Conservation (phyloP, 1,140 invertebrate genomes). For the Caenorhabditis remanei region DNA sequence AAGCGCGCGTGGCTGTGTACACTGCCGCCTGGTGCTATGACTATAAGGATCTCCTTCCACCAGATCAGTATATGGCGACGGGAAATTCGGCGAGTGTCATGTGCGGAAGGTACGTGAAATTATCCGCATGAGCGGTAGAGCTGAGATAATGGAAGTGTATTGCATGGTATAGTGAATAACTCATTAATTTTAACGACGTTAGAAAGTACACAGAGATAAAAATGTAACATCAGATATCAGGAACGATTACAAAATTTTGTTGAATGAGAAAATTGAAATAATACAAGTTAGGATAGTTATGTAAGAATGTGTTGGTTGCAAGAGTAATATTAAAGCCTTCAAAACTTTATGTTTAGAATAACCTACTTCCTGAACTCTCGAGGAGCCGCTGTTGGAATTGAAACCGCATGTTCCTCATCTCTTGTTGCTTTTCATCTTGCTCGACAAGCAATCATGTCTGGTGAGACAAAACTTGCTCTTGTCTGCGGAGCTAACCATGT, state of each 20-base stretch:
- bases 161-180: background rate
- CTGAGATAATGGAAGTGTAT: background rate
- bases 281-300: no score
- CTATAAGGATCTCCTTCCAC: constrained; percentile 61
- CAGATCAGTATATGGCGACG: constrained; percentile 54
- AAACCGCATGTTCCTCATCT: constrained; percentile 94
- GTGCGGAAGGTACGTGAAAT: constrained; percentile 20
- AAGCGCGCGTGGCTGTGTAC: constrained; percentile 36
- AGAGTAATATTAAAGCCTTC: background rate
- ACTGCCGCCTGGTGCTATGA: constrained; percentile 64
- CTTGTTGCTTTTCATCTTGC: constrained; percentile 84
- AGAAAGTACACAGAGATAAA: no score
- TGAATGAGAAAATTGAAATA: no score
- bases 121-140: background rate
- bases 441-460: constrained; percentile 65
- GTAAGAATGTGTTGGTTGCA: no score
- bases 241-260: no score
- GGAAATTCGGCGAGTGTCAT: constrained; percentile 54
- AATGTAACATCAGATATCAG: no score
- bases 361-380: constrained; percentile 70
- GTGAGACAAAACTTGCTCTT: constrained; percentile 72
- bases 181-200: no score
- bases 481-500: constrained; percentile 68
- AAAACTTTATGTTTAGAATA: constrained; percentile 50
- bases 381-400: constrained; percentile 89